Base-by-base conservation (phyloP, 2,888 invertebrate species). In the Andrena flavipes region DNA sequence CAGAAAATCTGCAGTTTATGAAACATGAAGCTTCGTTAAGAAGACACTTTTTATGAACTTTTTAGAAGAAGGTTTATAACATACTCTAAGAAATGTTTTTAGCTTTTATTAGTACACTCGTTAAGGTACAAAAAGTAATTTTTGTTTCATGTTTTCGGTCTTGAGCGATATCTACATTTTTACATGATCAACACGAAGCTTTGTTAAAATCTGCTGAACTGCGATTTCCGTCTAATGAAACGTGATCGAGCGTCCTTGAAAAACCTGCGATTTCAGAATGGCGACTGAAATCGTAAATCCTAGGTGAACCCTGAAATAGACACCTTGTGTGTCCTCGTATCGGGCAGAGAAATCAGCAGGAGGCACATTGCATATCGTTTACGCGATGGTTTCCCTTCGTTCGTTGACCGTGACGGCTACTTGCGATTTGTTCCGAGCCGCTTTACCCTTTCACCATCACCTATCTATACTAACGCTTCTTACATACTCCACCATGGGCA, bases 401-500 rank as follows among this genome's bases (percentile, higher is more conserved):
- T 54, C 78, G 62, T 75, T 72, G 83, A 77, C 84, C 77, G 77
- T 80, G 77, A 83, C 84, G 80, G 72, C 74, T 80, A 76, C 77
- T 84, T 70, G 33, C 49, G 54, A 68, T 82, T 84, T 64, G 72
- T 63, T 63, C 72, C 74, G 80, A 76, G 75, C 62, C 76, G 69
- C 73, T 82, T 78, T 77, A 78, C 76, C 85, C 85, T 85, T 81
- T 84, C 84, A 84, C 81, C 76, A 29, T 81, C 67, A 78, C 59
- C 78, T 60, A 78, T 59, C 81, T 56, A 78, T 72, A 74, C 85
- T 74, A 78, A 84, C 73, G 76, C 64, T 80, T 73, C 60, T 69
- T 60, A 51, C n/a, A 63, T 59, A 54, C 51, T 54, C 23, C 51
- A 6, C 29, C 76, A 64, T 48, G 76, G 56, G 49, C 71, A 51